A percentile compares a stretch with the other conserved stretches of the same genome.
Evolutionary conservation across 2,113 vertebrate species (phyloP).

Genomic region (Alligator mississippiensis): DNA sequence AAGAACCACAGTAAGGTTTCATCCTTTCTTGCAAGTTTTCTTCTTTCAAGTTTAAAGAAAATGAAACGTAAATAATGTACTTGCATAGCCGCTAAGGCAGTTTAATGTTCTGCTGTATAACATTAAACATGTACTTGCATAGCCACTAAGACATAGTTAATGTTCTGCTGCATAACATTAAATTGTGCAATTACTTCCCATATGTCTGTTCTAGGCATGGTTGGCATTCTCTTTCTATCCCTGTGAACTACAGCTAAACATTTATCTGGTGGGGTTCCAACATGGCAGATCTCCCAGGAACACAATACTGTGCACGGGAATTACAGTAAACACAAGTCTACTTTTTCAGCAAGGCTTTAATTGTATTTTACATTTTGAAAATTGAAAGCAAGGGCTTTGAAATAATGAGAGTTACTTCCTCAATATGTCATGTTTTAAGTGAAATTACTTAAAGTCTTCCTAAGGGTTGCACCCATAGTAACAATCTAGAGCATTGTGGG

Average conservation of each 20-base stretch:
- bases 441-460: no score
- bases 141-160: not conserved
- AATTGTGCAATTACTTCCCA: not conserved
- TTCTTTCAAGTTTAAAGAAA: not conserved
- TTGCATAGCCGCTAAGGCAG: not conserved
- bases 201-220: rapidly evolving
- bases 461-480: no score
- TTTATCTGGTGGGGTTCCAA: not conserved
- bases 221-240: not conserved
- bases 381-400: not conserved
- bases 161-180: rapidly evolving
- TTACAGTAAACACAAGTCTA: rapidly evolving
- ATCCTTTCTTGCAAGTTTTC: not conserved
- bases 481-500: no score
- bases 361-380: not conserved
- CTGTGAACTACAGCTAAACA: rapidly evolving
- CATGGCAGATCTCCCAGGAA: not conserved
- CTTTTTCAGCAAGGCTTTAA: not conserved
- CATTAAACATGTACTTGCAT: not conserved
- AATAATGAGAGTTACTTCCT: no score
- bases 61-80: rapidly evolving
- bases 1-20: not conserved
- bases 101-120: not conserved
- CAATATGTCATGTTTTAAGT: no score
- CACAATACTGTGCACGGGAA: rapidly evolving